Conservation (phyloP, 1,140 invertebrate species). For the Myzus persicae region DNA sequence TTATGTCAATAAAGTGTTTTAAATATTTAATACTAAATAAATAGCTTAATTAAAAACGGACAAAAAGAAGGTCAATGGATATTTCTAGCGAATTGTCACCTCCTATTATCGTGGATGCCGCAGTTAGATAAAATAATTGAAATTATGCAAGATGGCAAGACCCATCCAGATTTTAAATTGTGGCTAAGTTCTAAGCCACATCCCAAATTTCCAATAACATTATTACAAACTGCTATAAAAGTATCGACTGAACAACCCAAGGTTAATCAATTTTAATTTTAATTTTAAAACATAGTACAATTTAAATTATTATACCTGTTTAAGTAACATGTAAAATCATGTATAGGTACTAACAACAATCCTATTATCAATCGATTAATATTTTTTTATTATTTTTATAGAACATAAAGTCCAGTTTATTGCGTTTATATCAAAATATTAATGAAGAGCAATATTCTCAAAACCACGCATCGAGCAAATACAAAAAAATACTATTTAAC, state of each 20-base stretch:
- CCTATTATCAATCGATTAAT: background rate
- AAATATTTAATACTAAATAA: background rate
- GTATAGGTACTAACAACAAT: background rate
- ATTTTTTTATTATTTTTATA: background rate
- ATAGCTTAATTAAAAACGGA: constrained; percentile 63
- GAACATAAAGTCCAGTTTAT: constrained; percentile 85
- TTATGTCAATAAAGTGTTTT: background rate
- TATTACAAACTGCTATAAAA: constrained; percentile 88
- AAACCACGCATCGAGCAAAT: background rate
- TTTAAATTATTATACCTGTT: background rate
- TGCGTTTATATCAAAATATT: constrained; percentile 83
- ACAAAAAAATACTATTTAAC: constrained; percentile 39
- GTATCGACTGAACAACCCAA: constrained; percentile 94
- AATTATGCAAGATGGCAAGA: constrained; percentile 57
- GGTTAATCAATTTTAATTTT: constrained; percentile 64
- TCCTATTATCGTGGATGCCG: constrained; percentile 89
- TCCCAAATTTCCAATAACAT: constrained; percentile 82
- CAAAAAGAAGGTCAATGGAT: constrained; percentile 79
- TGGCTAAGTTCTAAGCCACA: constrained; percentile 86
- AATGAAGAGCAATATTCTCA: constrained; percentile 74
- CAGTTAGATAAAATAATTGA: constrained; percentile 82
- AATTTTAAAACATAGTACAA: background rate
- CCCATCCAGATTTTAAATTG: constrained; percentile 69
- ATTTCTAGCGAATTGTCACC: constrained; percentile 89
- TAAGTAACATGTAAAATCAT: too few species aligned